These are phyloP conservation scores for Pyrochroa serraticornis DNA, from an alignment of 2,888 invertebrate genomes.

Conservation along the genomic window DNA sequence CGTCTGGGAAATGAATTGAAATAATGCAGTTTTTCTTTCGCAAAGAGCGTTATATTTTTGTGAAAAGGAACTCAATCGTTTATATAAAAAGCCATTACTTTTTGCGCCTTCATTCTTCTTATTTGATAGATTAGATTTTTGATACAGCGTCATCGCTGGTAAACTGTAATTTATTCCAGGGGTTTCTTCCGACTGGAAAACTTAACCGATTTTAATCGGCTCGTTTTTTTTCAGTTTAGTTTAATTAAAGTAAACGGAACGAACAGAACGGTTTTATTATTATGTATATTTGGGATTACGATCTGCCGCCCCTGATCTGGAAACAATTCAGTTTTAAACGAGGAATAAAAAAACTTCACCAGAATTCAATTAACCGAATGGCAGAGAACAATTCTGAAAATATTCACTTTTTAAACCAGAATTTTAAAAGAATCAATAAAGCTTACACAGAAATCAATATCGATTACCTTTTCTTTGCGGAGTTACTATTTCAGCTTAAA, in stretches of 20 bases:
- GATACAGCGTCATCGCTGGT: constrained; percentile 27
- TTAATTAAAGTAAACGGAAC: constrained; percentile 17
- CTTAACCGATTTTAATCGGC: constrained; percentile 22
- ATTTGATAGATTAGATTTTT: constrained; percentile 33
- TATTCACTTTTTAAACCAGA: not conserved
- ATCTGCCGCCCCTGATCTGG: not conserved
- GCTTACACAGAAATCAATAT: not conserved
- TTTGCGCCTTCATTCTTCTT: constrained; percentile 20
- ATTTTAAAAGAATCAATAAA: not conserved
- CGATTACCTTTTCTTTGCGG: not conserved
- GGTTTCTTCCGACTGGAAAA: constrained; percentile 21
- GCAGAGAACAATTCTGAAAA: no score
- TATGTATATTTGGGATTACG: not conserved
- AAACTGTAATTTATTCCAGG: constrained; percentile 32
- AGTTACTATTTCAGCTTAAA: no score
- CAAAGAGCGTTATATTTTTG: constrained; percentile 18
- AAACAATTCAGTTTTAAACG: no score
- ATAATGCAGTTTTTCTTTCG: constrained; percentile 25
- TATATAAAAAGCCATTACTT: constrained; percentile 24
- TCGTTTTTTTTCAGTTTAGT: constrained; percentile 20
- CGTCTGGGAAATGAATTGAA: constrained; percentile 26
- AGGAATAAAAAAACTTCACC: no score
- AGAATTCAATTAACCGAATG: no score
- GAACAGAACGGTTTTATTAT: not conserved
- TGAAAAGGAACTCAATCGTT: constrained; percentile 24